Conservation (phyloP, 2,113 vertebrate species). For the Manacus vitellinus region DNA sequence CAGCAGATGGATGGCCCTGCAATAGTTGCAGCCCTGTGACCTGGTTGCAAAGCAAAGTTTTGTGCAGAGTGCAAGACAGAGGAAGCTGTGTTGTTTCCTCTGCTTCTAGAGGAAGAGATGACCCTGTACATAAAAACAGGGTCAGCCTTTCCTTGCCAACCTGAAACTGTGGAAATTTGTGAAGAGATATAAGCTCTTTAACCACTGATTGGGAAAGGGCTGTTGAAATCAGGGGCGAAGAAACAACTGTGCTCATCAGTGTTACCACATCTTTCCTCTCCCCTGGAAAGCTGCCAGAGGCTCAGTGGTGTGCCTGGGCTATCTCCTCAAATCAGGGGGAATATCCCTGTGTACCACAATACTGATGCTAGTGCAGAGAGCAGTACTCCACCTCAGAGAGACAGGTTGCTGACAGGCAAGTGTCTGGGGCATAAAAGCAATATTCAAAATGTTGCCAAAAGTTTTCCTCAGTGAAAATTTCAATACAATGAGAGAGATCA, state of each 20-base stretch:
- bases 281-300: not conserved
- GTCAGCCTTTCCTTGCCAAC: not conserved
- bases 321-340: not conserved
- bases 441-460: not conserved
- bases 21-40: not conserved
- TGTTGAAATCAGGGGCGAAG: not conserved
- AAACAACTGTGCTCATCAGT: not conserved
- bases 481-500: not conserved
- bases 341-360: not conserved
- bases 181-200: rapidly evolving
- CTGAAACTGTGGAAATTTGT: not conserved
- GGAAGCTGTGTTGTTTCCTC: not conserved
- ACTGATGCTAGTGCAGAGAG: not conserved
- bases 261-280: not conserved
- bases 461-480: not conserved
- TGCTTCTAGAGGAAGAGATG: not conserved
- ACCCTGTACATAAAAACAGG: not conserved
- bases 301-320: not conserved
- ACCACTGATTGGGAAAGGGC: not conserved
- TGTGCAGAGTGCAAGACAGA: not conserved
- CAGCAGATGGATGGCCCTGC: not conserved
- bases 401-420: not conserved
- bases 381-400: not conserved
- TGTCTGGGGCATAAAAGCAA: not conserved
- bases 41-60: not conserved